These are phyloP conservation scores for Perodicticus potto DNA, from an alignment of 2,797 vertebrate species.

Conservation along the genomic window DNA sequence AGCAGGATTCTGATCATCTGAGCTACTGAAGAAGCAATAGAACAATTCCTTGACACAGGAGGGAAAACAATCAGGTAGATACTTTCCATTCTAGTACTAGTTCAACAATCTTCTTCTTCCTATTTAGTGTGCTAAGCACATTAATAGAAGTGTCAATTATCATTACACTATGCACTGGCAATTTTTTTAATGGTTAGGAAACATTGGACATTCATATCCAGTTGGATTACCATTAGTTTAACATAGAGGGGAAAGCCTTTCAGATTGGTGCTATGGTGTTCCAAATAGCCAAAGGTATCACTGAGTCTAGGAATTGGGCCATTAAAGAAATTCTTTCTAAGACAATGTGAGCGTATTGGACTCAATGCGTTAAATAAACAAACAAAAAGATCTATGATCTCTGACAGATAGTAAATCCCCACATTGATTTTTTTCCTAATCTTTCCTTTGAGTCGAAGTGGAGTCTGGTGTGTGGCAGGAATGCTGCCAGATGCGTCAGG, in stretches of 20 bases:
- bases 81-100: background rate
- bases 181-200: background rate
- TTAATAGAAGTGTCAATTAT: background rate
- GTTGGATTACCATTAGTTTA: background rate
- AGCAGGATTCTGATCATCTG: background rate
- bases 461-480: background rate
- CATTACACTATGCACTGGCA: background rate
- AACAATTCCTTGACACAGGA: background rate
- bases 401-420: background rate
- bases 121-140: background rate
- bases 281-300: background rate
- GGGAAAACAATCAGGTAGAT: background rate
- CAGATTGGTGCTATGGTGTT: background rate
- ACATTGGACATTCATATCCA: background rate
- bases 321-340: background rate
- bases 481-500: background rate
- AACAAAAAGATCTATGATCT: background rate
- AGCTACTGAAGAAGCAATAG: background rate
- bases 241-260: background rate
- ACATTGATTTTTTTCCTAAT: background rate
- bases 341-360: background rate
- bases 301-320: background rate
- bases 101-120: background rate
- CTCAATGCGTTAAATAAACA: background rate
- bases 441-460: background rate